phyloP scores from a whole-genome alignment of 2,888 invertebrate species.

The Drosophila parthenogenetica region DNA sequence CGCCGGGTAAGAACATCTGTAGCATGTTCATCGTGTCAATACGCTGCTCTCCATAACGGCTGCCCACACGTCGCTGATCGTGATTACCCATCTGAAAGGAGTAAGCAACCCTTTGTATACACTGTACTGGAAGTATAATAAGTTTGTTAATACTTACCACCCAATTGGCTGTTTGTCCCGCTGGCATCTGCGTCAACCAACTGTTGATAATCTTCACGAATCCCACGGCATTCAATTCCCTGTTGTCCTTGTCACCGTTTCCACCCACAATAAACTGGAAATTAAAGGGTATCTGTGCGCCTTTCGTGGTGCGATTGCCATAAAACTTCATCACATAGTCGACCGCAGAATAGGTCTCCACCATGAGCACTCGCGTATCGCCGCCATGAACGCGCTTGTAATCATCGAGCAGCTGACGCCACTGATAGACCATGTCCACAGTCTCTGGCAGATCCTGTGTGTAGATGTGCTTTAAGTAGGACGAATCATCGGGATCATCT shows the following conservation, averaged over 20 bases:
- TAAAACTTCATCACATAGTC: constrained; percentile 87
- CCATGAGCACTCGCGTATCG: constrained; percentile 86
- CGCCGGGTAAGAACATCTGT: constrained; percentile 88
- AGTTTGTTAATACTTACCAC: constrained; percentile 86
- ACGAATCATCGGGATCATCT: constrained; percentile 86
- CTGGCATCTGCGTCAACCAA: constrained; percentile 87
- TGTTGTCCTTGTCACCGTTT: constrained; percentile 85
- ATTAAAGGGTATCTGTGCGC: constrained; percentile 89
- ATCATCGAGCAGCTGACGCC: constrained; percentile 88
- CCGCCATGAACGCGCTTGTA: constrained; percentile 85
- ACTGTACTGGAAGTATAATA: too few relatives aligned
- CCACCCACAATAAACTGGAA: constrained; percentile 87
- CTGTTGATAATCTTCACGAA: constrained; percentile 86
- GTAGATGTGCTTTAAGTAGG: constrained; percentile 88
- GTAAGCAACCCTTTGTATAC: too few relatives aligned
- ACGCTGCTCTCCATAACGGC: constrained; percentile 88
- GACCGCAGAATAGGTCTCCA: constrained; percentile 87
- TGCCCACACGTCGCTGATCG: constrained; percentile 88
- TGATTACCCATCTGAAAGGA: constrained; percentile 89
- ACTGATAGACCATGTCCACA: constrained; percentile 89
- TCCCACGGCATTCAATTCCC: constrained; percentile 83
- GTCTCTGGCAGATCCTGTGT: constrained; percentile 88
- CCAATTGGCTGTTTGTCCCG: constrained; percentile 87
- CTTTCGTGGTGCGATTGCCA: constrained; percentile 85
- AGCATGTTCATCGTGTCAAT: constrained; percentile 93